A percentile compares a stretch with the other conserved stretches of the same genome.
These are phyloP conservation scores for Tetramorium bicarinatum DNA, from an alignment of 2,888 invertebrate genomes.

Conservation along the genomic window DNA sequence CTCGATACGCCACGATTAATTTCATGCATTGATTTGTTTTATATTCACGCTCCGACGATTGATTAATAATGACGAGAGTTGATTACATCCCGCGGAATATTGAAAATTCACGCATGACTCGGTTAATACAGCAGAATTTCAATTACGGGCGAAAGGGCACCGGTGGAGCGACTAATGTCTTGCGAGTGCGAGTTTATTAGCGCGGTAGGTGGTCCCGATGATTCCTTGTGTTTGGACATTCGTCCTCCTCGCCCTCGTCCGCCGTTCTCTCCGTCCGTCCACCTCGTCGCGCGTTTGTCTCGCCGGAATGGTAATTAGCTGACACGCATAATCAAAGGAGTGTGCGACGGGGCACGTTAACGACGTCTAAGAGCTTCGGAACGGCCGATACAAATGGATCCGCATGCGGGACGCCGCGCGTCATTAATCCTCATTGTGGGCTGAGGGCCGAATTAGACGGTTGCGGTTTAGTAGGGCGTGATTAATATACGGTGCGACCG, in stretches of 20 bases:
- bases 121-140: constrained; percentile 53
- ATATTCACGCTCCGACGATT: constrained; percentile 42
- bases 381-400: constrained; percentile 75
- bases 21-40: constrained; percentile 46
- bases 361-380: constrained; percentile 67
- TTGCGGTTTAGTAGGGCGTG: constrained; percentile 77
- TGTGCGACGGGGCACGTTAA: constrained; percentile 63
- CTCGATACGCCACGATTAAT: constrained; percentile 30
- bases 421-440: constrained; percentile 84
- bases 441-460: constrained; percentile 82
- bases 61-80: constrained; percentile 50
- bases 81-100: constrained; percentile 51
- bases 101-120: constrained; percentile 54
- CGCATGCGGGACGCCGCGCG: constrained; percentile 78
- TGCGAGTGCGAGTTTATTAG: constrained; percentile 57
- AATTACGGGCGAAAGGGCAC: constrained; percentile 52
- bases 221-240: constrained; percentile 53
- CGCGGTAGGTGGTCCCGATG: constrained; percentile 64
- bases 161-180: constrained; percentile 46
- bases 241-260: constrained; percentile 26
- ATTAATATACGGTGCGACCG: constrained; percentile 78
- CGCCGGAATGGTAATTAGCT: constrained; percentile 70
- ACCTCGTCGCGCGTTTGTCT: constrained; percentile 36
- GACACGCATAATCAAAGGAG: constrained; percentile 70
- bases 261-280: background rate